phyloP scores from a whole-genome alignment of 92 coral and sea anemone species.

The Palythoa grandiflora region DNA sequence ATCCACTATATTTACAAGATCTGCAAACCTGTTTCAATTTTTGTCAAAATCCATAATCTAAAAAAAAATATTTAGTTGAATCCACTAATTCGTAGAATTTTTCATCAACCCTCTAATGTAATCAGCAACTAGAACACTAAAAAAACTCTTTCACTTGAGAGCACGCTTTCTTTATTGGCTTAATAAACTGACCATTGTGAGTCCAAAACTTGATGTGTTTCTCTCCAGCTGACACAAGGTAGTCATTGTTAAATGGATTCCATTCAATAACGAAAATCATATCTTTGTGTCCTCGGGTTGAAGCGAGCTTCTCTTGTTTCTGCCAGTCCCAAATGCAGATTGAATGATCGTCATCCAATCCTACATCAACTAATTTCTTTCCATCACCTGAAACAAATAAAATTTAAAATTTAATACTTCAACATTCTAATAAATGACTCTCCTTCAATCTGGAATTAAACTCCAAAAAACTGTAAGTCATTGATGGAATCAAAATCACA shows the following conservation, averaged over 20 bases:
- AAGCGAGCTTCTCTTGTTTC: slow-evolving; percentile 92
- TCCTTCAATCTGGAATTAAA: too few species aligned
- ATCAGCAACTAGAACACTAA: too few species aligned
- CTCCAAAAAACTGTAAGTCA: too few species aligned
- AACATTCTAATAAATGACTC: not conserved
- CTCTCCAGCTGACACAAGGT: slow-evolving; percentile 96
- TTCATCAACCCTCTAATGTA: too few species aligned
- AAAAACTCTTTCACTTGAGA: not conserved
- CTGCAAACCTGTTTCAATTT: too few species aligned
- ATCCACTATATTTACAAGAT: too few species aligned
- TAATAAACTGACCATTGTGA: slow-evolving; percentile 73
- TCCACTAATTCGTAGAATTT: too few species aligned
- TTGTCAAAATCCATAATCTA: too few species aligned
- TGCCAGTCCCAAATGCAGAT: slow-evolving; percentile 99
- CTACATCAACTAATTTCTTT: slow-evolving; percentile 93
- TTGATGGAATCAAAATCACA: too few species aligned
- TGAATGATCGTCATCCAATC: slow-evolving; percentile 93
- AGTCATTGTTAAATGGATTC: slow-evolving; percentile 93
- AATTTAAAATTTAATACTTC: not conserved
- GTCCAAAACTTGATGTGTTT: slow-evolving; percentile 99
- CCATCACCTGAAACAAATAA: slow-evolving; percentile 83
- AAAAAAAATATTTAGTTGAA: too few species aligned
- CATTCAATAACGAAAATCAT: slow-evolving; percentile 96
- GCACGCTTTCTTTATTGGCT: not conserved
- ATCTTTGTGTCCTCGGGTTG: slow-evolving; percentile 95